These are phyloP conservation scores for Anabas testudineus DNA, from an alignment of 2,797 vertebrate species.

Conservation along the genomic window DNA sequence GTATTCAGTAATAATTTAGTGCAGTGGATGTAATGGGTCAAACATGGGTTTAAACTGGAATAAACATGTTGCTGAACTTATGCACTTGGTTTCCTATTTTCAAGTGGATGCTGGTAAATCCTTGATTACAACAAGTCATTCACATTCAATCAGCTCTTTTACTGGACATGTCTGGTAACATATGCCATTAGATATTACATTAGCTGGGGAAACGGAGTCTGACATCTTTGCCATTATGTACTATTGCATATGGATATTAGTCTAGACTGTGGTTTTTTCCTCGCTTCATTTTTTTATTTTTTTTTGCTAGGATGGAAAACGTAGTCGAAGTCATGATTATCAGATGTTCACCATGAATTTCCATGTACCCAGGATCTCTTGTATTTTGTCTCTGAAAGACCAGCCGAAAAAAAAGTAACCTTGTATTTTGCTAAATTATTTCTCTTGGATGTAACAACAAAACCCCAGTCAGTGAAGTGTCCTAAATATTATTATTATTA, in stretches of 20 bases:
- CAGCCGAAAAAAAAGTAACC: too few species aligned
- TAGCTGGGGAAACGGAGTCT: background rate
- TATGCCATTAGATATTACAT: background rate
- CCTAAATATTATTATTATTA: too few species aligned
- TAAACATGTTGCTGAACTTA: too few species aligned
- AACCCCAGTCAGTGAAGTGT: too few species aligned
- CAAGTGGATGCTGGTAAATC: too few species aligned
- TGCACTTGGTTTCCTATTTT: too few species aligned
- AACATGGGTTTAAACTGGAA: background rate
- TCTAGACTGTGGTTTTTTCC: constrained; percentile 16
- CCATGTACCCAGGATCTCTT: constrained; percentile 14
- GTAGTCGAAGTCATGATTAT: background rate
- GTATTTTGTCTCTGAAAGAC: too few species aligned
- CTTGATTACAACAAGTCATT: background rate
- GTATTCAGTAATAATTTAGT: background rate
- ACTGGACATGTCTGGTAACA: background rate
- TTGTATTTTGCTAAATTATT: too few species aligned
- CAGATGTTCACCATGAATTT: background rate
- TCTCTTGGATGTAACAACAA: too few species aligned
- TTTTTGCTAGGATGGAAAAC: background rate
- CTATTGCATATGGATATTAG: background rate
- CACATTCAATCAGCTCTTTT: background rate
- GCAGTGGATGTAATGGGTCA: background rate
- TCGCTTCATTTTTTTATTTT: constrained; percentile 20
- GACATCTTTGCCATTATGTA: background rate